phyloP scores from a whole-genome alignment of 2,888 invertebrate genomes.

The Tipula helvola region DNA sequence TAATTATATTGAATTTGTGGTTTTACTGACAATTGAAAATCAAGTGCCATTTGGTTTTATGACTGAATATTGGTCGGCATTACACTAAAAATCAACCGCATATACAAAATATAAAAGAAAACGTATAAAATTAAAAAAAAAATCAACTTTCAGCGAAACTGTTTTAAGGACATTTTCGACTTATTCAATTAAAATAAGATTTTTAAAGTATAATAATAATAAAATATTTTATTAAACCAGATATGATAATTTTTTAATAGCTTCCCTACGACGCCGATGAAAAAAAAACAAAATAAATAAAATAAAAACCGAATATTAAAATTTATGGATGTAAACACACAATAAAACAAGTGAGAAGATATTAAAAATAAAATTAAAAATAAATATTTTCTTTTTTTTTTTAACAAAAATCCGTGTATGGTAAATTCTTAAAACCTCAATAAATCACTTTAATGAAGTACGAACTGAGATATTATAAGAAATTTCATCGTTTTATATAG shows the following conservation, averaged over 20 bases:
- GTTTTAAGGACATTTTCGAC: not conserved
- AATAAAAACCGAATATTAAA: not conserved
- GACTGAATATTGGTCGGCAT: not conserved
- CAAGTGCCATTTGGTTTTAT: not conserved
- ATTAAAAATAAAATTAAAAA: not conserved
- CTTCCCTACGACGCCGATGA: conserved; percentile 4
- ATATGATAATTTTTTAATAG: not conserved
- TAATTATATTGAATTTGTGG: not conserved
- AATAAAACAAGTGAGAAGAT: conserved; percentile 4
- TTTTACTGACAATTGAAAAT: not conserved
- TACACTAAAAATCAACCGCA: not conserved
- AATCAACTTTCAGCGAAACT: not conserved
- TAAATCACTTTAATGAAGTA: conserved; percentile 4
- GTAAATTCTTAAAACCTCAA: not conserved
- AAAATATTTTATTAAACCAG: not conserved
- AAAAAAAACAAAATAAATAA: not conserved
- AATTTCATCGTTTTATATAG: not conserved
- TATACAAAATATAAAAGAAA: not conserved
- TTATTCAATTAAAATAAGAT: not conserved
- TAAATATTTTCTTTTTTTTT: not conserved
- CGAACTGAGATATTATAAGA: not conserved
- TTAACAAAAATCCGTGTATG: not conserved
- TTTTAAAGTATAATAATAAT: not conserved
- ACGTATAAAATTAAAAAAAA: not conserved
- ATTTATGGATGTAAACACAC: conserved; percentile 4